Conservation (phyloP, 2,888 invertebrate species). For the Xylota segnis region DNA sequence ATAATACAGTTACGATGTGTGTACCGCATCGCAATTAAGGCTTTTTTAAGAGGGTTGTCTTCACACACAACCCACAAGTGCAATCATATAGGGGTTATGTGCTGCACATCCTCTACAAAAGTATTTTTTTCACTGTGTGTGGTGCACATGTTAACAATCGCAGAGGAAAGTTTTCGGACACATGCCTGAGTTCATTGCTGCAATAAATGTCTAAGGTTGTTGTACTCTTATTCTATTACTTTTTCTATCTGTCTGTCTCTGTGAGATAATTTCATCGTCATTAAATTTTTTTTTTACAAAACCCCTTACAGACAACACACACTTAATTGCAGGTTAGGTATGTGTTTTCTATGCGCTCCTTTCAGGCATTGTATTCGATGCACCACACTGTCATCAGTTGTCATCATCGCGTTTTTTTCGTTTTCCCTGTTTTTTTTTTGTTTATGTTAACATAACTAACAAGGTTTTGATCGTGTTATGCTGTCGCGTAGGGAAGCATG, state of each 20-base stretch:
- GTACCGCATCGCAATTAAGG: slow-evolving; percentile 72
- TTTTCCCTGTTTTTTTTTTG: not conserved
- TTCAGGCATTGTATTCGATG: slow-evolving; percentile 16
- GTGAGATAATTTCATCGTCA: slow-evolving; percentile 52
- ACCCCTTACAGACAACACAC: slow-evolving; percentile 17
- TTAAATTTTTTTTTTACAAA: slow-evolving; percentile 31
- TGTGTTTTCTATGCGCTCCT: slow-evolving; percentile 6
- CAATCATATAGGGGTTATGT: slow-evolving; percentile 55
- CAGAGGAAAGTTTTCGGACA: slow-evolving; percentile 71
- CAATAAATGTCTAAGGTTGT: slow-evolving; percentile 41
- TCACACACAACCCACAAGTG: slow-evolving; percentile 56
- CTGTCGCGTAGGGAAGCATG: slow-evolving; percentile 8
- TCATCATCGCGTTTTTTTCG: slow-evolving; percentile 36
- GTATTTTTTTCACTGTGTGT: slow-evolving; percentile 16
- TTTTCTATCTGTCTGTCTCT: slow-evolving; percentile 22
- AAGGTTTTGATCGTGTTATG: slow-evolving; percentile 65
- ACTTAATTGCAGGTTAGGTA: slow-evolving; percentile 44
- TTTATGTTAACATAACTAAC: slow-evolving; percentile 62
- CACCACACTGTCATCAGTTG: slow-evolving; percentile 44
- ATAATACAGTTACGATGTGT: slow-evolving; percentile 59
- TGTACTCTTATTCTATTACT: slow-evolving; percentile 37
- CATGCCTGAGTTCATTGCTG: slow-evolving; percentile 30
- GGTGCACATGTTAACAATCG: slow-evolving; percentile 45
- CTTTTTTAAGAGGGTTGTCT: slow-evolving; percentile 63
- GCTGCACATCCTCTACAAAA: slow-evolving; percentile 43